Evolutionary conservation across 2,888 invertebrate genomes (phyloP).

Genomic region (Cyrtodaria siliqua): DNA sequence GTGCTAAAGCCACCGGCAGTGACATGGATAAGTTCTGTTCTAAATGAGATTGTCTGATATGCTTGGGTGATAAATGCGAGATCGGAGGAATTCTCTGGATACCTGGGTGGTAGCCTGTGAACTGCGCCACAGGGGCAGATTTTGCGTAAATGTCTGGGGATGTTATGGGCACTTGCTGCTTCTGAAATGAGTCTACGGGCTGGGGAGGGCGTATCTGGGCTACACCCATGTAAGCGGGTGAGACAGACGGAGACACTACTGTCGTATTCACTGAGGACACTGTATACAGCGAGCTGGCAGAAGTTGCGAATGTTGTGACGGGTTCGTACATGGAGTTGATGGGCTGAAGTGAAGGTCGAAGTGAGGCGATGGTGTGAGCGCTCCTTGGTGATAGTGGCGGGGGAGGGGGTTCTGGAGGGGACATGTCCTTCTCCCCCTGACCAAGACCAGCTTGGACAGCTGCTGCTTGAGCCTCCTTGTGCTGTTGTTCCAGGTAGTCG

Average conservation of each 20-base stretch:
- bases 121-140: slow-evolving; percentile 48
- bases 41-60: slow-evolving; percentile 62
- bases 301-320: slow-evolving; percentile 49
- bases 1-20: slow-evolving; percentile 55
- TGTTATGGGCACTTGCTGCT: slow-evolving; percentile 47
- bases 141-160: slow-evolving; percentile 53
- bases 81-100: slow-evolving; percentile 60
- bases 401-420: slow-evolving; percentile 44
- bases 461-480: slow-evolving; percentile 53
- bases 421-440: slow-evolving; percentile 45
- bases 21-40: slow-evolving; percentile 60
- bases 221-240: slow-evolving; percentile 47
- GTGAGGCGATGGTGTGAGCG: slow-evolving; percentile 46
- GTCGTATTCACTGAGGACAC: slow-evolving; percentile 58
- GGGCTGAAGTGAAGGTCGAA: slow-evolving; percentile 42
- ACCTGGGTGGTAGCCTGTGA: slow-evolving; percentile 35
- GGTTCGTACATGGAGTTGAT: slow-evolving; percentile 50
- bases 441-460: slow-evolving; percentile 18
- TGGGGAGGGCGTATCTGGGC: slow-evolving; percentile 39
- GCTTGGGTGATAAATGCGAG: slow-evolving; percentile 63
- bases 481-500: slow-evolving; percentile 62
- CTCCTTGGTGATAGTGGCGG: slow-evolving; percentile 48
- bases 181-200: slow-evolving; percentile 52
- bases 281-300: slow-evolving; percentile 52
- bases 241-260: slow-evolving; percentile 56